Evolutionary conservation across 2,113 vertebrate genomes (phyloP).

Genomic region (Xyliphius kryptos): DNA sequence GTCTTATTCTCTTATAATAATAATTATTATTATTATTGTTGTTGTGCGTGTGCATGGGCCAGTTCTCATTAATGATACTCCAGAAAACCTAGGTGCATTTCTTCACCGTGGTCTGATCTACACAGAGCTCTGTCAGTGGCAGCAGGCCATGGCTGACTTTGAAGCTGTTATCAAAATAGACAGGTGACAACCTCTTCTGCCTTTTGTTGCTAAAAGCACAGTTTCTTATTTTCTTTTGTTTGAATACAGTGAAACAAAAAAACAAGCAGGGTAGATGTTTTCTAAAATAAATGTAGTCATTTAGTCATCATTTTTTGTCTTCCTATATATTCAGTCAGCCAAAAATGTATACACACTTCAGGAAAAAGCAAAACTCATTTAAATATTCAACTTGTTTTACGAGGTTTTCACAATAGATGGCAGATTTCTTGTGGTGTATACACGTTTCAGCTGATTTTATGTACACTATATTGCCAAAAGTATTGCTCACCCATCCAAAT

Average conservation of each 20-base stretch:
- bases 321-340: no score
- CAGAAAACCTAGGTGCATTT: constrained; percentile 63
- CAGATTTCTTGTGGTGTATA: no score
- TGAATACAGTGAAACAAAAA: constrained; percentile 1
- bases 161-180: constrained; percentile 65
- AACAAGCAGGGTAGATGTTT: no score
- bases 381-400: no score
- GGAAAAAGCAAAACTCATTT: no score
- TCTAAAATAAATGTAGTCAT: no score
- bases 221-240: constrained; percentile 12
- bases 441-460: no score
- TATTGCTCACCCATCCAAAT: no score
- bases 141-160: constrained; percentile 67
- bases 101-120: constrained; percentile 71
- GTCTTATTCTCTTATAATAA: constrained; percentile 1
- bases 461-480: no score
- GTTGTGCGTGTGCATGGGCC: constrained; percentile 32
- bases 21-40: not conserved
- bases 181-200: constrained; percentile 48
- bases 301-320: no score
- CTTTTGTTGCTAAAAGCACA: not conserved
- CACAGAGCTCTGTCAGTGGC: constrained; percentile 53
- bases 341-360: no score
- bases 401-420: no score
- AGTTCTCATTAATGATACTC: constrained; percentile 66